These are phyloP conservation scores for Calycopis cecrops DNA, from an alignment of 1,140 invertebrate genomes.

Conservation along the genomic window DNA sequence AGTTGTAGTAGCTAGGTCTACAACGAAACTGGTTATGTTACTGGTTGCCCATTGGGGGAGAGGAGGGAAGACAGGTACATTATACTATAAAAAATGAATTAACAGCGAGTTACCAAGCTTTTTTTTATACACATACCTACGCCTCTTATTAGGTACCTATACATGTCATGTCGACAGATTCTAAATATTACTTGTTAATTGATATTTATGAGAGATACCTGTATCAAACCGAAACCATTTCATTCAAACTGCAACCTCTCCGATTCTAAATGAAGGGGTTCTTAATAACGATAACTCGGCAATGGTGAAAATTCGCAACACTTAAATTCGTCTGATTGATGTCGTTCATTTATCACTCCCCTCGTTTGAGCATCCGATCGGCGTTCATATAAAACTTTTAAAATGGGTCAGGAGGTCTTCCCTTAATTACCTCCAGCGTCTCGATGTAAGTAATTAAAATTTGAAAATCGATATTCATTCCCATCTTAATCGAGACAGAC, in stretches of 20 bases:
- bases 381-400: constrained; percentile 64
- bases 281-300: constrained; percentile 43
- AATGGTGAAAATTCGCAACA: constrained; percentile 60
- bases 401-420: constrained; percentile 68
- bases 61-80: no score
- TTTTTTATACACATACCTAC: no score
- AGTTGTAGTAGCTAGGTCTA: no score
- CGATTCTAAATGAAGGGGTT: constrained; percentile 35
- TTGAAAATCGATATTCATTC: constrained; percentile 45
- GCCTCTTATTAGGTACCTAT: no score
- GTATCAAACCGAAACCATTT: neutral
- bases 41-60: no score
- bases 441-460: constrained; percentile 63
- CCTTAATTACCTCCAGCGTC: constrained; percentile 48
- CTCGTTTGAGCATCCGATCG: constrained; percentile 48
- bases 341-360: constrained; percentile 70
- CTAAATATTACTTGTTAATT: no score
- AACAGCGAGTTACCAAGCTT: no score
- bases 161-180: no score
- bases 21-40: no score
- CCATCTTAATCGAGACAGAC: neutral
- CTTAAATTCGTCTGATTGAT: constrained; percentile 70
- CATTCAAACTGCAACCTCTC: neutral
- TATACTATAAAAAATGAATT: no score
- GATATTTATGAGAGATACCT: neutral